Evolutionary conservation across 2,888 invertebrate species (phyloP).

Genomic region (Geophilus truncorum): DNA sequence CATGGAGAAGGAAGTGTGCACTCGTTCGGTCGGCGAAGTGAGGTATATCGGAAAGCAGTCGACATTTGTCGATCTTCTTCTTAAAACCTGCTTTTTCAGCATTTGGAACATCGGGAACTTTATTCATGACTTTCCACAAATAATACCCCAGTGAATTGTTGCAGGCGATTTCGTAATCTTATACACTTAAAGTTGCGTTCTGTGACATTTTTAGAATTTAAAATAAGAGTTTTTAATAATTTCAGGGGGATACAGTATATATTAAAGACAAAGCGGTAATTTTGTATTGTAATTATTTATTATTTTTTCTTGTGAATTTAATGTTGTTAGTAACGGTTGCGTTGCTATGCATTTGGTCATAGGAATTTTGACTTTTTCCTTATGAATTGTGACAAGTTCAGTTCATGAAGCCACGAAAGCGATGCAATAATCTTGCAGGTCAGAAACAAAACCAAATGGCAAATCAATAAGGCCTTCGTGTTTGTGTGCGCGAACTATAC

Average conservation of each 20-base stretch:
- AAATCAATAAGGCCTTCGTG: conserved; percentile 19
- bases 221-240: too few species aligned
- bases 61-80: not conserved
- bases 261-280: too few species aligned
- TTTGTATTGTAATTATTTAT: too few species aligned
- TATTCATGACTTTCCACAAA: not conserved
- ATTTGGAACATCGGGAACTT: not conserved
- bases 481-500: not conserved
- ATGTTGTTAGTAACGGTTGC: not conserved
- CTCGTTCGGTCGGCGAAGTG: not conserved
- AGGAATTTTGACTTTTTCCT: not conserved
- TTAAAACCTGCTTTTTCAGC: conserved; percentile 13
- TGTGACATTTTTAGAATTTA: too few species aligned
- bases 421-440: conserved; percentile 16
- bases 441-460: conserved; percentile 25
- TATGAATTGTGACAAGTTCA: not conserved
- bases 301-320: not conserved
- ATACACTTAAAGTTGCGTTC: too few species aligned
- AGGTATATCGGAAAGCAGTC: conserved; percentile 17
- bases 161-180: too few species aligned
- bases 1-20: conserved; percentile 21
- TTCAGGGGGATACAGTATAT: too few species aligned
- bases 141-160: too few species aligned
- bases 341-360: not conserved
- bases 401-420: not conserved